These are phyloP conservation scores for Galeopterus variegatus DNA, from an alignment of 2,113 vertebrate genomes.

Conservation along the genomic window DNA sequence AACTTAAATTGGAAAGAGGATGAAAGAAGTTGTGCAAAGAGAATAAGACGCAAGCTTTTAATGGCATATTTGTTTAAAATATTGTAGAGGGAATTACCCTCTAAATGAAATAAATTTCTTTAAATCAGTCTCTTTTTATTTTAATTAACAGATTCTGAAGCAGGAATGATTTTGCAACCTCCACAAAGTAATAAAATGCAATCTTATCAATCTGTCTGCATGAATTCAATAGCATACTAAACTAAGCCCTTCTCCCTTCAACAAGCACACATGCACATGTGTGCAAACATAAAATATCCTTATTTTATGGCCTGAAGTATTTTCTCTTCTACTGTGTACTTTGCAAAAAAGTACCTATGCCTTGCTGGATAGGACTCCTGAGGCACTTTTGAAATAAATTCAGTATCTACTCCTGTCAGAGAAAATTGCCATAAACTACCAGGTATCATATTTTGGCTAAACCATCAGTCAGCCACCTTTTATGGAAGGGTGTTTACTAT, in stretches of 20 bases:
- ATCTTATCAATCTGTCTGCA: slow-evolving; percentile 66
- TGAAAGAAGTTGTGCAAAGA: slow-evolving; percentile 76
- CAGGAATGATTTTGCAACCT: slow-evolving; percentile 82
- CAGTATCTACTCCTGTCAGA: slow-evolving; percentile 83
- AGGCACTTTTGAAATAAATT: slow-evolving; percentile 86
- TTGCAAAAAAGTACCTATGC: slow-evolving; percentile 74
- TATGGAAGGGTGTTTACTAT: slow-evolving; percentile 61
- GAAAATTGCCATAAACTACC: slow-evolving; percentile 85
- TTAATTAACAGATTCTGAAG: slow-evolving; percentile 84
- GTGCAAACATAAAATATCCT: slow-evolving; percentile 65
- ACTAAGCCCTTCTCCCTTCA: not conserved
- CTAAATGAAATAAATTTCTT: slow-evolving; percentile 87
- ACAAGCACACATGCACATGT: not conserved
- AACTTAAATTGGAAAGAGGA: slow-evolving; percentile 67
- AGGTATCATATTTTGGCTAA: slow-evolving; percentile 74
- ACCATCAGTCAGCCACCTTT: slow-evolving; percentile 73
- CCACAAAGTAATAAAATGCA: slow-evolving; percentile 81
- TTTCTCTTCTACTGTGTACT: slow-evolving; percentile 73
- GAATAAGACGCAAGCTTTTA: slow-evolving; percentile 86
- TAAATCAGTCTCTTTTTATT: slow-evolving; percentile 62
- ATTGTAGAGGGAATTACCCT: slow-evolving; percentile 83
- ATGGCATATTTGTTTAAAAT: slow-evolving; percentile 88
- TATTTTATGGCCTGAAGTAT: slow-evolving; percentile 68
- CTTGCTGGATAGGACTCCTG: slow-evolving; percentile 76
- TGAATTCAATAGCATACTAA: slow-evolving; percentile 8